phyloP scores from a whole-genome alignment of 2,113 vertebrate species.

The Triplophysa dalaica region DNA sequence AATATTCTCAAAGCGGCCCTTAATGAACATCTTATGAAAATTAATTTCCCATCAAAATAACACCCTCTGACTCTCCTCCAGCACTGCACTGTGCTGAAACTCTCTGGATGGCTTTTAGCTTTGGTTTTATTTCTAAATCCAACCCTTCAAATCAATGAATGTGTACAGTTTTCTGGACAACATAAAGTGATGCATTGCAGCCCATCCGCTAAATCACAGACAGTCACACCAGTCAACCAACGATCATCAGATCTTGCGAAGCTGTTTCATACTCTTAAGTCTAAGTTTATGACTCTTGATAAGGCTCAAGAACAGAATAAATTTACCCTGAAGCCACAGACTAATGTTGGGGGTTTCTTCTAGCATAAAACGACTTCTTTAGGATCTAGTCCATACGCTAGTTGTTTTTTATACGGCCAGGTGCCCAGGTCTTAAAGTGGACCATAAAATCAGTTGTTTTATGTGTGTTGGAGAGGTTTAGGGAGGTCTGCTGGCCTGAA shows the following conservation, averaged over 20 bases:
- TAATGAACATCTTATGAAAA: slow-evolving; percentile 66
- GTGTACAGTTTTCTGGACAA: background rate
- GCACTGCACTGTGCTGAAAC: no score
- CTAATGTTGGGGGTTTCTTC: background rate
- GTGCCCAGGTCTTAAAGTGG: background rate
- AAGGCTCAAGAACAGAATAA: background rate
- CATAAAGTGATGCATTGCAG: background rate
- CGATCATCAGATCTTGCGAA: background rate
- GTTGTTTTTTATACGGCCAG: slow-evolving; percentile 20
- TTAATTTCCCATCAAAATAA: slow-evolving; percentile 64
- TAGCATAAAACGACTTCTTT: slow-evolving; percentile 22
- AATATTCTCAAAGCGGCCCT: slow-evolving; percentile 60
- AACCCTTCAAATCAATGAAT: background rate
- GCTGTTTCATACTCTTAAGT: background rate
- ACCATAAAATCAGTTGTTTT: slow-evolving; percentile 8
- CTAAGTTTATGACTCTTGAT: background rate
- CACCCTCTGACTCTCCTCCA: slow-evolving; percentile 46
- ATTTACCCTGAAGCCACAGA: background rate
- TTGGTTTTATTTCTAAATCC: background rate
- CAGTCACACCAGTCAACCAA: background rate
- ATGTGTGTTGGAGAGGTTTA: background rate
- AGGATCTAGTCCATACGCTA: slow-evolving; percentile 8
- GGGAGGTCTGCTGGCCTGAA: background rate
- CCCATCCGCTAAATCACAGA: background rate
- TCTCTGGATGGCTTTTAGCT: slow-evolving; percentile 25